Evolutionary conservation across 2,888 invertebrate species (phyloP).

Genomic region (Drosophila algonquin): DNA sequence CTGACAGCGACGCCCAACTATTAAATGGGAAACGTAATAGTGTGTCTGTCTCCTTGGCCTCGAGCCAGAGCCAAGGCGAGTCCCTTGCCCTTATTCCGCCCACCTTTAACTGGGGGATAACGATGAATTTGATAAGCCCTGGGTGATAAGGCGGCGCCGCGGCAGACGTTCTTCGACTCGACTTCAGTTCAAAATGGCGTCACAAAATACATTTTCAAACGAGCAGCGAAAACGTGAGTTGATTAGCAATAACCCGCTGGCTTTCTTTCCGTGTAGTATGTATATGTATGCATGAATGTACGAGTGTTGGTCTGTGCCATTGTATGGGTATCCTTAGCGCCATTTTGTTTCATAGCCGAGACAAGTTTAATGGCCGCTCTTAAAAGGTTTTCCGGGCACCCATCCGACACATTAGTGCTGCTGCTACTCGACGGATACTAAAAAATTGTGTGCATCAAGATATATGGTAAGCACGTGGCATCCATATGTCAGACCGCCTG

Average conservation of each 20-base stretch:
- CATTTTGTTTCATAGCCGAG: conserved; percentile 54
- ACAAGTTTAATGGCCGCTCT: conserved; percentile 65
- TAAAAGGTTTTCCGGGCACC: conserved; percentile 51
- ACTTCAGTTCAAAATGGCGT: conserved; percentile 75
- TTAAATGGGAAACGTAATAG: conserved; percentile 67
- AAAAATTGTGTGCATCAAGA: conserved; percentile 59
- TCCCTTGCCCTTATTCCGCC: neutral
- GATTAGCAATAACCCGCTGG: conserved; percentile 68
- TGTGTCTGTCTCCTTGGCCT: conserved; percentile 56
- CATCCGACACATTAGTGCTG: conserved; percentile 50
- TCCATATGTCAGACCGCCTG: conserved; percentile 56
- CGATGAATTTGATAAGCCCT: conserved; percentile 76
- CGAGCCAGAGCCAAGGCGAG: too few species aligned
- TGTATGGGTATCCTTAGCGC: conserved; percentile 27
- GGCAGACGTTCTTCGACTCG: conserved; percentile 45
- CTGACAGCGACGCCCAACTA: conserved; percentile 53
- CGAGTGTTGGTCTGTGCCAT: conserved; percentile 1
- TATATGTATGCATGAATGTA: neutral
- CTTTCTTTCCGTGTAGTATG: conserved; percentile 22
- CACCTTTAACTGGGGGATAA: conserved; percentile 42
- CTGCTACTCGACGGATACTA: conserved; percentile 30
- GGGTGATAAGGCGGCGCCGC: conserved; percentile 59
- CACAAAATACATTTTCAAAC: conserved; percentile 78
- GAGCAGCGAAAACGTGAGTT: conserved; percentile 80
- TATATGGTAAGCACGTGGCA: conserved; percentile 53